Percentiles rank a stretch among this genome's conserved stretches.
phyloP scores from a whole-genome alignment of 2,888 invertebrate genomes.

The Yponomeuta cagnagella region DNA sequence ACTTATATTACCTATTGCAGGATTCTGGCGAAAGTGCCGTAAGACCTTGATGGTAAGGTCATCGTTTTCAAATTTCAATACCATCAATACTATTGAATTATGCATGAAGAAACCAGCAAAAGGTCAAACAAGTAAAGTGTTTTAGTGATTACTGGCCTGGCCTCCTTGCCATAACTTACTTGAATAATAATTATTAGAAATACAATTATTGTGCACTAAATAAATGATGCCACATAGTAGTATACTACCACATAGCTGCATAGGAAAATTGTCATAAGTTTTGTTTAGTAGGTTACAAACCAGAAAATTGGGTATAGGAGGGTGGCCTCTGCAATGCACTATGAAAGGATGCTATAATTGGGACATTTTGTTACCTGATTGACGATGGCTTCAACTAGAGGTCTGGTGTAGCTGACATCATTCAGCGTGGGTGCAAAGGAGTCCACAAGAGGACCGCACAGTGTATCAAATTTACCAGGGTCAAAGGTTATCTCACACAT shows the following conservation, averaged over 20 bases:
- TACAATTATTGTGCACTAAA: no score
- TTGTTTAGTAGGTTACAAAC: no score
- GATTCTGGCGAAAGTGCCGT: not conserved
- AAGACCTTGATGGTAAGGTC: constrained; percentile 19
- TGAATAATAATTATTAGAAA: no score
- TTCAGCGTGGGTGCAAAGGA: constrained; percentile 80
- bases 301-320: no score
- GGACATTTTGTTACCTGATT: constrained; percentile 64
- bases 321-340: no score
- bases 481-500: constrained; percentile 85
- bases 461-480: constrained; percentile 85
- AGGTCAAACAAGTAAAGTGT: constrained; percentile 11
- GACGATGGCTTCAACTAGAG: constrained; percentile 80
- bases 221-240: no score
- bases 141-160: not conserved
- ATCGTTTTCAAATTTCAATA: constrained; percentile 17
- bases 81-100: not conserved
- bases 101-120: not conserved
- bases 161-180: not conserved
- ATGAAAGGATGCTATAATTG: no score
- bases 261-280: no score
- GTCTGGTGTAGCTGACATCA: constrained; percentile 76
- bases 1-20: not conserved
- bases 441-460: constrained; percentile 81
- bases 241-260: no score